phyloP scores from a whole-genome alignment of 1,140 invertebrate species.

The Drosophila watanabei region DNA sequence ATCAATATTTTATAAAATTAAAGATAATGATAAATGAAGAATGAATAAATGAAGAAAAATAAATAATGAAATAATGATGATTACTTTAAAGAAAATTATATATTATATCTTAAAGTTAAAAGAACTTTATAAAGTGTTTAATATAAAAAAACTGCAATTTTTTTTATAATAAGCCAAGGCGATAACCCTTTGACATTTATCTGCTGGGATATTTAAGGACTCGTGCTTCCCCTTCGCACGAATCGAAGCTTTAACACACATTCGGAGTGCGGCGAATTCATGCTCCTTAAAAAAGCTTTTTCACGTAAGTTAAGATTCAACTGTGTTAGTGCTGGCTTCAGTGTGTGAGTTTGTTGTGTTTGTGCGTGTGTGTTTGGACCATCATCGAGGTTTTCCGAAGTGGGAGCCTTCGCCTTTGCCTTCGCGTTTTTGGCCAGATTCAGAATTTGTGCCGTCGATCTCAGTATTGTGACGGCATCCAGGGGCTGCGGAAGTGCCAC shows the following conservation, averaged over 20 bases:
- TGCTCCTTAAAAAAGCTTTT: constrained; percentile 4
- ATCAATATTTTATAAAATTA: no score
- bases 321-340: constrained; percentile 7
- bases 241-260: constrained; percentile 15
- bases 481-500: constrained; percentile 67
- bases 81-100: no score
- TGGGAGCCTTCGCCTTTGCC: constrained; percentile 53
- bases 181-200: constrained; percentile 5
- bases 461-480: constrained; percentile 66
- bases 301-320: background rate
- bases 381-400: constrained; percentile 38
- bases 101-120: no score
- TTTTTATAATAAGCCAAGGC: background rate
- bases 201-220: background rate
- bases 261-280: constrained; percentile 73
- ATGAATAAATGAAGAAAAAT: no score
- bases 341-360: constrained; percentile 29
- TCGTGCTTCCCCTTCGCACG: constrained; percentile 8
- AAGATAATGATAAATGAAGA: no score
- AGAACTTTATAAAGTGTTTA: no score
- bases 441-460: constrained; percentile 41
- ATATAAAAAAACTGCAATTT: rapidly evolving
- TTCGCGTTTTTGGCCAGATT: constrained; percentile 30
- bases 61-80: no score
- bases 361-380: constrained; percentile 41